A percentile compares a stretch with the other conserved stretches of the same genome.
Conservation (phyloP, 30 jellyfish, hydroid and myxozoan species). For the Turritopsis rubra region DNA sequence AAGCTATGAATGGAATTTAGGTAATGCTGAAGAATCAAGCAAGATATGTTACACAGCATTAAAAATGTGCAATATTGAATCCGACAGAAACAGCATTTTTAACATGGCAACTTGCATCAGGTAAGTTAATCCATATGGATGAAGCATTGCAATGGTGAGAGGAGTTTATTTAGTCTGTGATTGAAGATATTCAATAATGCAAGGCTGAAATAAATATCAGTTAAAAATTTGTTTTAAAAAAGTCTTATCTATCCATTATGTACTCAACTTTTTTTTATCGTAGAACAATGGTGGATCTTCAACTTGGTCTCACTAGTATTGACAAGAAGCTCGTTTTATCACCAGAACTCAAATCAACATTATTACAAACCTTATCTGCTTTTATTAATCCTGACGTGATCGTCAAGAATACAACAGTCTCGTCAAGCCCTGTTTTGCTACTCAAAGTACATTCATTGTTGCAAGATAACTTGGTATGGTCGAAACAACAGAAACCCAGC, state of each 20-base stretch:
- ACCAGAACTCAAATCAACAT: background rate
- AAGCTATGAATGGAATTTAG: conserved; percentile 57
- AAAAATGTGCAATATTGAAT: background rate
- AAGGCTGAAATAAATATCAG: too few relatives aligned
- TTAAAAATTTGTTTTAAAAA: too few relatives aligned
- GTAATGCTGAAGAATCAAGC: conserved; percentile 55
- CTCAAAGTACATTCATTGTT: background rate
- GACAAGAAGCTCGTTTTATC: background rate
- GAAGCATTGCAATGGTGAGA: too few relatives aligned
- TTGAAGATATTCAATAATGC: too few relatives aligned
- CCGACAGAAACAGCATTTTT: background rate
- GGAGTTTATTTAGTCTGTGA: too few relatives aligned
- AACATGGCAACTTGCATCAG: conserved; percentile 18
- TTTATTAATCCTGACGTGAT: background rate
- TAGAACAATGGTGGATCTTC: background rate
- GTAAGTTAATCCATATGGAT: too few relatives aligned
- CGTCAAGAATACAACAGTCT: background rate
- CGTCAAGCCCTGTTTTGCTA: background rate
- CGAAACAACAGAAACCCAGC: background rate
- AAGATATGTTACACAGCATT: conserved; percentile 66
- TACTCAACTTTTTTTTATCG: background rate
- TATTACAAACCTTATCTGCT: background rate
- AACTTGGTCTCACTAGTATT: background rate
- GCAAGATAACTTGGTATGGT: background rate
- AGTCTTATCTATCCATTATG: too few relatives aligned